Conservation (phyloP, 2,888 invertebrate species). For the Sepioteuthis lessoniana region DNA sequence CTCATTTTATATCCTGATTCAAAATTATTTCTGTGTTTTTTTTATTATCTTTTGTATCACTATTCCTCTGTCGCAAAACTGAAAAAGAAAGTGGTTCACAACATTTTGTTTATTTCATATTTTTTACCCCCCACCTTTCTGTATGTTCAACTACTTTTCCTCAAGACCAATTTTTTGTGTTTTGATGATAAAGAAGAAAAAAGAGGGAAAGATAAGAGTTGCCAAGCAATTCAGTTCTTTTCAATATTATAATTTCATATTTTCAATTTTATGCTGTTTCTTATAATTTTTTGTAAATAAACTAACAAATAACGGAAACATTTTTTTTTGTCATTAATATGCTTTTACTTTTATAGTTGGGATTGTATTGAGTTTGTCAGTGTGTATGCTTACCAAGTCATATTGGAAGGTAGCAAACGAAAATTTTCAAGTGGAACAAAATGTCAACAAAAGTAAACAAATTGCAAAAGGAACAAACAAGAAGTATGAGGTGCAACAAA, state of each 20-base stretch:
- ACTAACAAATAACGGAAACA: background rate
- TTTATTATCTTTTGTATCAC: background rate
- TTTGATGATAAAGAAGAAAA: constrained; percentile 2
- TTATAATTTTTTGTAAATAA: constrained; percentile 6
- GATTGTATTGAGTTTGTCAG: too few species aligned
- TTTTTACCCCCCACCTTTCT: background rate
- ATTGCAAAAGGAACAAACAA: too few species aligned
- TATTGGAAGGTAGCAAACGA: too few species aligned
- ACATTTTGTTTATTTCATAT: constrained; percentile 12
- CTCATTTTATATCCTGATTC: background rate
- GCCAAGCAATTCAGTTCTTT: constrained; percentile 23
- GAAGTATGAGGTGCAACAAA: too few species aligned
- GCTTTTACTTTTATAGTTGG: too few species aligned
- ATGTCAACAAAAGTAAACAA: too few species aligned
- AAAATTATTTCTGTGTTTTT: background rate
- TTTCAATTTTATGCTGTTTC: constrained; percentile 9
- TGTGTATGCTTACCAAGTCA: too few species aligned
- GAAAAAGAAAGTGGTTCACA: background rate
- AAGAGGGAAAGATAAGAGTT: background rate
- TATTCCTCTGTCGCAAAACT: background rate
- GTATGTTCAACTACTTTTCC: background rate
- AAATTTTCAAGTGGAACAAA: too few species aligned
- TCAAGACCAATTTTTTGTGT: constrained; percentile 1
- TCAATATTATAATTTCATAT: background rate
- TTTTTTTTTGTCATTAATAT: background rate